Conservation (phyloP, 2,888 invertebrate genomes). For the Aleiodes leptofemur region DNA sequence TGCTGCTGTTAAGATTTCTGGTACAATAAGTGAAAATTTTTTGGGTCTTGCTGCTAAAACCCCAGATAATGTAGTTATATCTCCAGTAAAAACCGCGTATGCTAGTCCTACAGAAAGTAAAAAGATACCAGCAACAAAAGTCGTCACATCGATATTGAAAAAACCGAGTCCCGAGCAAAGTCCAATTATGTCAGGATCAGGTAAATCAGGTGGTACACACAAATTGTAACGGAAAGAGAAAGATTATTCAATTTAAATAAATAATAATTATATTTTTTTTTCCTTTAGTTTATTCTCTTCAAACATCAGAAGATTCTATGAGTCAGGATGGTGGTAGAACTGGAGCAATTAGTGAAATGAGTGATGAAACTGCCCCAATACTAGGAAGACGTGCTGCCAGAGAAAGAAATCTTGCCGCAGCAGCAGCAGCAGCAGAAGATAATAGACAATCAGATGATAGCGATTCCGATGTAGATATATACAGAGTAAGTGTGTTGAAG, state of each 20-base stretch:
- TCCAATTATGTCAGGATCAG: slow-evolving; percentile 72
- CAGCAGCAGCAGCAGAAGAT: slow-evolving; percentile 63
- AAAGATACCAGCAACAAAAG: slow-evolving; percentile 55
- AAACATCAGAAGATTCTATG: slow-evolving; percentile 82
- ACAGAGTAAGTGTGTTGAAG: slow-evolving; percentile 75
- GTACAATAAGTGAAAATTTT: slow-evolving; percentile 73
- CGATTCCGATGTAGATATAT: slow-evolving; percentile 86
- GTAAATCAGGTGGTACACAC: no score
- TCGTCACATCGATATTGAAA: slow-evolving; percentile 79
- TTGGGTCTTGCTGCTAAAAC: slow-evolving; percentile 69
- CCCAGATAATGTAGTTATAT: slow-evolving; percentile 71
- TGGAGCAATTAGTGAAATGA: slow-evolving; percentile 79
- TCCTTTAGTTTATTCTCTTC: slow-evolving; percentile 67
- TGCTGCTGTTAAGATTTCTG: slow-evolving; percentile 57
- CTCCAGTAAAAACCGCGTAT: slow-evolving; percentile 57
- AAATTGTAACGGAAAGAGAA: not conserved
- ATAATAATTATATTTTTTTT: no score
- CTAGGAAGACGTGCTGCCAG: slow-evolving; percentile 81
- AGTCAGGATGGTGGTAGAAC: slow-evolving; percentile 78
- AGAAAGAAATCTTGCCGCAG: slow-evolving; percentile 75
- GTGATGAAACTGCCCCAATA: slow-evolving; percentile 80
- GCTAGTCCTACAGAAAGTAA: slow-evolving; percentile 51
- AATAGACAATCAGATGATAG: slow-evolving; percentile 82
- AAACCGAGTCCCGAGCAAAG: slow-evolving; percentile 77
- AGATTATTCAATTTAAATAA: slow-evolving; percentile 4